Evolutionary conservation across 2,888 invertebrate species (phyloP).

Genomic region (Meiosimyza decipiens): DNA sequence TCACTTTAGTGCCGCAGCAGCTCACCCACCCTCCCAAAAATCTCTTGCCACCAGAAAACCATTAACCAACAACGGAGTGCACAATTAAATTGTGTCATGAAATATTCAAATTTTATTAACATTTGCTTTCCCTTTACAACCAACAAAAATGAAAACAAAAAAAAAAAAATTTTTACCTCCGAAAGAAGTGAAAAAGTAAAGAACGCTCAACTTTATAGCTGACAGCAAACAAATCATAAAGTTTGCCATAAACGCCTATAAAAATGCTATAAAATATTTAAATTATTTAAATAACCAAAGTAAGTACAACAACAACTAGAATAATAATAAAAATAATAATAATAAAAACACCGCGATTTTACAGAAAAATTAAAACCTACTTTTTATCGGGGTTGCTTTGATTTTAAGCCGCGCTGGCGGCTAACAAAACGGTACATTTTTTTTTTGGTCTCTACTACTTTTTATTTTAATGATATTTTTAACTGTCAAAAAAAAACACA

Average conservation of each 20-base stretch:
- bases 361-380: too few relatives aligned
- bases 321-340: neutral
- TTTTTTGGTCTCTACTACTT: too few relatives aligned
- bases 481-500: too few relatives aligned
- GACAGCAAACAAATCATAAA: slow-evolving; percentile 13
- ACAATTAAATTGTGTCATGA: slow-evolving; percentile 10
- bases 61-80: neutral
- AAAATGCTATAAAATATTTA: slow-evolving; percentile 25
- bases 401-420: too few relatives aligned
- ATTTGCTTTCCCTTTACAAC: neutral
- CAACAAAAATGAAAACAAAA: too few relatives aligned
- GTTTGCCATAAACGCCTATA: slow-evolving; percentile 29
- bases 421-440: too few relatives aligned
- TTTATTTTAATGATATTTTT: too few relatives aligned
- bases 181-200: neutral
- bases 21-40: too few relatives aligned
- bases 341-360: neutral
- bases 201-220: neutral
- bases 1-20: too few relatives aligned
- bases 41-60: too few relatives aligned
- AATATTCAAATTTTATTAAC: slow-evolving; percentile 19
- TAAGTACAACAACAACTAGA: neutral
- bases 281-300: slow-evolving; percentile 20
- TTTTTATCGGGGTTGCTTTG: too few relatives aligned
- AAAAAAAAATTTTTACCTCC: too few relatives aligned